Evolutionary conservation across 1,140 invertebrate species (phyloP).

Genomic region (Arion vulgaris): DNA sequence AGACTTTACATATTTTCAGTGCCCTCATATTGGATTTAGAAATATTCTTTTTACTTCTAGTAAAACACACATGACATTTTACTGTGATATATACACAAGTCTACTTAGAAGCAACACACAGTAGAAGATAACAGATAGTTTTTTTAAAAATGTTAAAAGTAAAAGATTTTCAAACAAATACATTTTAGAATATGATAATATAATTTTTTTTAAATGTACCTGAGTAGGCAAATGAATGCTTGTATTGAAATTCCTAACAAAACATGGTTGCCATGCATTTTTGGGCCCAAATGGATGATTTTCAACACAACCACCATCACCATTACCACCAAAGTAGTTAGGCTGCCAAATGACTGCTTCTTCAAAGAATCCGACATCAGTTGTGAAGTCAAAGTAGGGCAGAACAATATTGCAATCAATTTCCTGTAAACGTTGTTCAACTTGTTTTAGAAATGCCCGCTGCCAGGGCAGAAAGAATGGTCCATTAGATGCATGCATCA

Average conservation of each 20-base stretch:
- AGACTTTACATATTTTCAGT: no score
- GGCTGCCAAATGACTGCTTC: conserved; percentile 68
- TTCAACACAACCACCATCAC: conserved; percentile 56
- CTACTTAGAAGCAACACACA: no score
- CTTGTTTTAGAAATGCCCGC: conserved; percentile 58
- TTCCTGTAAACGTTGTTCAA: conserved; percentile 65
- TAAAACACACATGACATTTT: no score
- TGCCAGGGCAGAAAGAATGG: conserved; percentile 68
- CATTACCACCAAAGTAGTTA: conserved; percentile 66
- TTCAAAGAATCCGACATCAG: conserved; percentile 64
- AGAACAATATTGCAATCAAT: conserved; percentile 65
- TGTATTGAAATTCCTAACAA: conserved; percentile 61
- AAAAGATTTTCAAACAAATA: no score
- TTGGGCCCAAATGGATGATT: conserved; percentile 64
- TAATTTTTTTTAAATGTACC: no score
- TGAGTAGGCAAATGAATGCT: conserved; percentile 62
- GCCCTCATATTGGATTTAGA: no score
- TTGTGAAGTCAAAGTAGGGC: conserved; percentile 70
- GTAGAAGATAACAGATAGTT: no score
- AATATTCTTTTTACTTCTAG: no score
- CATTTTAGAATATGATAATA: no score
- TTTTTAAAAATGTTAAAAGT: no score
- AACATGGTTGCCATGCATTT: conserved; percentile 65
- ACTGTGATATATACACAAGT: no score
- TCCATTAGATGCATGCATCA: conserved; percentile 64